Percentiles rank a stretch among this genome's conserved stretches.
These are phyloP conservation scores for Diachasma alloeum DNA, from an alignment of 1,140 invertebrate species.

Conservation along the genomic window DNA sequence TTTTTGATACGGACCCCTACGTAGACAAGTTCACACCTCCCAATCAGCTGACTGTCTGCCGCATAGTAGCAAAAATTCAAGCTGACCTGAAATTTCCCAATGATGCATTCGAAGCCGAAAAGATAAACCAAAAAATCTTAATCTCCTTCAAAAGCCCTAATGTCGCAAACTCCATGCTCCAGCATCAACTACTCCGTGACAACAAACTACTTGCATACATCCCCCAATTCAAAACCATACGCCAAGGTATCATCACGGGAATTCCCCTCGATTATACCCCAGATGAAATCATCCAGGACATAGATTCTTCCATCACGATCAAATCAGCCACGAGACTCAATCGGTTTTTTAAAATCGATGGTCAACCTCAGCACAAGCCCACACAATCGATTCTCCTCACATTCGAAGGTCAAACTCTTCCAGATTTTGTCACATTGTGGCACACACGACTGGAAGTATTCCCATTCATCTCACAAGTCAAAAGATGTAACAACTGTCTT, in stretches of 20 bases:
- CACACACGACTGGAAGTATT: neutral
- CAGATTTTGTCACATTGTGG: neutral
- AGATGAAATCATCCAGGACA: neutral
- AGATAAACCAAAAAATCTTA: neutral
- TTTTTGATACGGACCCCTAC: too few relatives aligned
- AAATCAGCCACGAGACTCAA: neutral
- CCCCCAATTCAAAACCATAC: neutral
- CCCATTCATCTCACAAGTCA: neutral
- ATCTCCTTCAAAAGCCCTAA: neutral
- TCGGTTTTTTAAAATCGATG: neutral
- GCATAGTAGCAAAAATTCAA: too few relatives aligned
- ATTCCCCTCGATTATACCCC: neutral
- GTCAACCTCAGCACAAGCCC: neutral
- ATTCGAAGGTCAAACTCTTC: neutral
- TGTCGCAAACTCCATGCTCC: too few relatives aligned
- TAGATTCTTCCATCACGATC: neutral
- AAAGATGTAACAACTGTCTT: neutral
- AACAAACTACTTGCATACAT: neutral
- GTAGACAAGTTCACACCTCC: too few relatives aligned
- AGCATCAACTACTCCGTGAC: too few relatives aligned
- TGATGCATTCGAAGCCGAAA: neutral
- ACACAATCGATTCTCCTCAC: neutral
- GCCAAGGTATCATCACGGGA: neutral
- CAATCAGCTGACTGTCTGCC: too few relatives aligned
- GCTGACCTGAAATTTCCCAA: too few relatives aligned